Conservation (phyloP, 1,140 invertebrate species). For the Halesus radiatus region DNA sequence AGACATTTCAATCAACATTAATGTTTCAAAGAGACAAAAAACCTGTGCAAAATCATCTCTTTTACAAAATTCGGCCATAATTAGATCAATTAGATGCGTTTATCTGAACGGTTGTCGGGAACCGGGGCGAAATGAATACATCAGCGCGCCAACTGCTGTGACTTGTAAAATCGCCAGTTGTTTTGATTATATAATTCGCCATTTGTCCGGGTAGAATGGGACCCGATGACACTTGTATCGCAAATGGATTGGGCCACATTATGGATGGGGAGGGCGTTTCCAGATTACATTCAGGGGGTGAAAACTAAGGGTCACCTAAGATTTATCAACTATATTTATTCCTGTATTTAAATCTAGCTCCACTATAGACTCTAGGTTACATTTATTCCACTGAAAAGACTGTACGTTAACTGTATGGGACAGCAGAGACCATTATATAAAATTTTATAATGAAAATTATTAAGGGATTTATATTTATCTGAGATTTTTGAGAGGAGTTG, state of each 20-base stretch:
- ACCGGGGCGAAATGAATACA: background rate
- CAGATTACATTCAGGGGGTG: conserved; percentile 2
- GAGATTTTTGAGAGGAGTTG: too few relatives aligned
- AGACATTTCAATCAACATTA: too few relatives aligned
- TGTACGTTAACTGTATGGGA: too few relatives aligned
- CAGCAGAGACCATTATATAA: too few relatives aligned
- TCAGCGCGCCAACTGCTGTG: background rate
- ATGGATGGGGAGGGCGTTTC: conserved; percentile 31
- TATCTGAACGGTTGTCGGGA: conserved; percentile 1
- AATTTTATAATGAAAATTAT: too few relatives aligned
- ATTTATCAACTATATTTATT: too few relatives aligned
- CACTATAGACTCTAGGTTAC: too few relatives aligned
- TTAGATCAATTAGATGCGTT: background rate
- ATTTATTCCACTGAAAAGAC: too few relatives aligned
- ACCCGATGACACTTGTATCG: conserved; percentile 27
- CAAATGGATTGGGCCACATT: conserved; percentile 35
- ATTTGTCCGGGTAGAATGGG: conserved; percentile 27
- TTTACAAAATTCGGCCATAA: background rate
- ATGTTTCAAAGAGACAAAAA: too few relatives aligned
- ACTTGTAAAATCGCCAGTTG: conserved; percentile 23
- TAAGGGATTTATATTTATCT: too few relatives aligned
- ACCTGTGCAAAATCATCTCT: too few relatives aligned
- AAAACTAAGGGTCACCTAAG: background rate
- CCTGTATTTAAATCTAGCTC: too few relatives aligned
- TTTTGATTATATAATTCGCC: conserved; percentile 41